Evolutionary conservation across 2,797 vertebrate genomes (phyloP).

Genomic region (Chelon labrosus): DNA sequence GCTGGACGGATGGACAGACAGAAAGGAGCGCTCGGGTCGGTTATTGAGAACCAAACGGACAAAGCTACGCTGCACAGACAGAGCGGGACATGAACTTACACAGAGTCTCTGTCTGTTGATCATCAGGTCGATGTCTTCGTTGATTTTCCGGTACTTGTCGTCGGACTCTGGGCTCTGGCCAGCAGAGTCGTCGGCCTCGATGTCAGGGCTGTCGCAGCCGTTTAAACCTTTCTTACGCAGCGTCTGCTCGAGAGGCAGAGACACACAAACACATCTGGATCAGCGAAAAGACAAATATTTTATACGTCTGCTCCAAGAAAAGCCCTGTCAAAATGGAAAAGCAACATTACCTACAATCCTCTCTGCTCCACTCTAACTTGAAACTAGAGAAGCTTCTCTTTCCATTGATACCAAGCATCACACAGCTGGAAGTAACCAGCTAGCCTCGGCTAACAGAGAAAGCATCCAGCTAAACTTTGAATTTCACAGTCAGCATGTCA

Average conservation of each 20-base stretch:
- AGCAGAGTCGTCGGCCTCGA: slow-evolving; percentile 97
- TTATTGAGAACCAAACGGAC: too few relatives aligned
- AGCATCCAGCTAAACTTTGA: too few relatives aligned
- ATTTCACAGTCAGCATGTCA: too few relatives aligned
- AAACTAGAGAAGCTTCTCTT: too few relatives aligned
- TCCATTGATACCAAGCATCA: too few relatives aligned
- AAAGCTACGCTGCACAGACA: background rate
- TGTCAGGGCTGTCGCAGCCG: slow-evolving; percentile 97
- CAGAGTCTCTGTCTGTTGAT: slow-evolving; percentile 98
- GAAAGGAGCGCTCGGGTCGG: background rate
- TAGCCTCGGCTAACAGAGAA: too few relatives aligned
- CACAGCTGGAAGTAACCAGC: too few relatives aligned
- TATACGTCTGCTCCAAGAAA: too few relatives aligned
- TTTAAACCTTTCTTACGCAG: slow-evolving; percentile 98
- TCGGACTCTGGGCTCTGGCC: slow-evolving; percentile 98
- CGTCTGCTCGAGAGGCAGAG: slow-evolving; percentile 81
- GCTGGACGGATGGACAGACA: slow-evolving; percentile 8
- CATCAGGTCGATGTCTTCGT: slow-evolving; percentile 99
- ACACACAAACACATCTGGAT: background rate
- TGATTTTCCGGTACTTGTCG: slow-evolving; percentile 98
- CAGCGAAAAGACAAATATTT: background rate
- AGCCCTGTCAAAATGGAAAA: too few relatives aligned
- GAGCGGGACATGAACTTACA: slow-evolving; percentile 85
- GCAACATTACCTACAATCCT: too few relatives aligned
- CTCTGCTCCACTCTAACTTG: too few relatives aligned